Evolutionary conservation across 2,113 vertebrate species (phyloP).

Genomic region (Eonycteris spelaea): DNA sequence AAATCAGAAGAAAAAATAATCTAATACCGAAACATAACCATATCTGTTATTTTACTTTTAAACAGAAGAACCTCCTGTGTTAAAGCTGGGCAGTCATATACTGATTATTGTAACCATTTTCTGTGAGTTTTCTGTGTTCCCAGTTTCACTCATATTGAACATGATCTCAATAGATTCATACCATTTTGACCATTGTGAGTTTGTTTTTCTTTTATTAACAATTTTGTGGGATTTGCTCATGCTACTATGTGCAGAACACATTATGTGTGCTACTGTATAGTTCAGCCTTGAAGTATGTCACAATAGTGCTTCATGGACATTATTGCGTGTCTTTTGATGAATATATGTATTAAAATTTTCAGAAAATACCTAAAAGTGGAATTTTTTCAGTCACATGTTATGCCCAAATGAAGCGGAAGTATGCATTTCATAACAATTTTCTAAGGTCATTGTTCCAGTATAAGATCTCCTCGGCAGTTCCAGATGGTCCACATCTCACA

Average conservation of each 20-base stretch:
- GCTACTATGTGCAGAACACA: not conserved
- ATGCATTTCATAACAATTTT: not conserved
- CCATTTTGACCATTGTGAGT: not conserved
- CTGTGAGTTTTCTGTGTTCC: not conserved
- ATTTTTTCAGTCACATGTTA: not conserved
- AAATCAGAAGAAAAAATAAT: not conserved
- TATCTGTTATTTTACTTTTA: not conserved
- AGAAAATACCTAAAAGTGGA: not conserved
- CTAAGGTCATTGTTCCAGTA: not conserved
- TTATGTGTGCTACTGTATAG: not conserved
- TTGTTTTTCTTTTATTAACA: not conserved
- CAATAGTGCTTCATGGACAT: not conserved
- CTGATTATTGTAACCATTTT: not conserved
- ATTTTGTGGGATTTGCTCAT: not conserved
- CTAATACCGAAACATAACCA: not conserved
- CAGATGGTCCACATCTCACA: not conserved
- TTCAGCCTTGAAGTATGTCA: not conserved
- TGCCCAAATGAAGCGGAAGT: not conserved
- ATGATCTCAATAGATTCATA: not conserved
- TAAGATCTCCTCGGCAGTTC: not conserved
- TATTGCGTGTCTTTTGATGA: not conserved
- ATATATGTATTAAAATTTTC: not conserved
- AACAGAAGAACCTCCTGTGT: not conserved
- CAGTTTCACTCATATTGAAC: not conserved
- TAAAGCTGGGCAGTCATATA: not conserved